phyloP scores from a whole-genome alignment of 2,797 vertebrate species.

The Dicrostonyx torquatus region DNA sequence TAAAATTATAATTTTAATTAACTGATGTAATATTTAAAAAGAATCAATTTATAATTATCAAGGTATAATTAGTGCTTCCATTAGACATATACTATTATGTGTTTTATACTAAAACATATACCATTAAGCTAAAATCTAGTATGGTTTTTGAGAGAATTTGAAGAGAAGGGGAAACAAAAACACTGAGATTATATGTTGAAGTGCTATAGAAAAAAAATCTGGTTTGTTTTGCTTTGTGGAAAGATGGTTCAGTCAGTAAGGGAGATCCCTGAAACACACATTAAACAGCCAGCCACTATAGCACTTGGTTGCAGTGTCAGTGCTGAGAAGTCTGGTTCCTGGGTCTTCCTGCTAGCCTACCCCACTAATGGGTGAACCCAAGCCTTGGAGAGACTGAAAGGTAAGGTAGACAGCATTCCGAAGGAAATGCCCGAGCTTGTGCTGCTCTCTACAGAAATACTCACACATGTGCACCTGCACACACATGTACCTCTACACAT shows the following conservation, averaged over 20 bases:
- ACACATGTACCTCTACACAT: neutral
- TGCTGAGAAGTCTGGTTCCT: neutral
- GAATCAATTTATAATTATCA: constrained; percentile 48
- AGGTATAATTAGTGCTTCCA: constrained; percentile 7
- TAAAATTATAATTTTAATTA: constrained; percentile 7
- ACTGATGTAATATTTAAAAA: neutral
- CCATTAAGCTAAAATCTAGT: neutral
- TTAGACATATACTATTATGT: neutral
- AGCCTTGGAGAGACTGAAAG: neutral
- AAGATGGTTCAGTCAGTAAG: neutral
- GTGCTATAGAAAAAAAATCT: neutral
- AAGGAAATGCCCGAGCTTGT: neutral
- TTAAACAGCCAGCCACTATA: neutral
- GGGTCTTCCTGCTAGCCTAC: neutral
- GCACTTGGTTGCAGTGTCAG: neutral
- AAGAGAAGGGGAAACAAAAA: neutral
- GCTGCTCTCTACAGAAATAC: neutral
- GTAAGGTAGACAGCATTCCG: neutral
- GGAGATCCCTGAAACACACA: neutral
- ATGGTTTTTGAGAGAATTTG: neutral
- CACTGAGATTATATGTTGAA: neutral
- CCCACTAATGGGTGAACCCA: neutral
- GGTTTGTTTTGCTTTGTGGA: neutral
- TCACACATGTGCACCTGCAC: neutral
- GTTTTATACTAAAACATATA: neutral